A percentile compares a stretch with the other conserved stretches of the same genome.
phyloP scores from a whole-genome alignment of 2,888 invertebrate genomes.

The Eupithecia exiguata region DNA sequence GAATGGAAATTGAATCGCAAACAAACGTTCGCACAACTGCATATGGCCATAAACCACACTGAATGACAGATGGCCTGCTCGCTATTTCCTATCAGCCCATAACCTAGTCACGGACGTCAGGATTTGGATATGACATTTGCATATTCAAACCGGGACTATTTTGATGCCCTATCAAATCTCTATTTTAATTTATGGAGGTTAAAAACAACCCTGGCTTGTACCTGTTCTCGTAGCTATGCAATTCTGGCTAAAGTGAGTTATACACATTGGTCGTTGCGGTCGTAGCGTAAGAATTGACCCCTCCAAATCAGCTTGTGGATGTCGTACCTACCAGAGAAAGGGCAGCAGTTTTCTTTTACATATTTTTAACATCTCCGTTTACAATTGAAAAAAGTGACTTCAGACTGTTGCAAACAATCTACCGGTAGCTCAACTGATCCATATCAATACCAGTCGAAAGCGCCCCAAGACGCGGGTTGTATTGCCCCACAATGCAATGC shows the following conservation, averaged over 20 bases:
- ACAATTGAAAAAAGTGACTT: too few species aligned
- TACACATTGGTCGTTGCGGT: too few species aligned
- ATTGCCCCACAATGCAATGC: too few species aligned
- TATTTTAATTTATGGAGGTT: slow-evolving; percentile 6
- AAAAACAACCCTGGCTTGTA: background rate
- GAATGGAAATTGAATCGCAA: background rate
- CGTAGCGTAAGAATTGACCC: too few species aligned
- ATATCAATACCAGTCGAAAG: too few species aligned
- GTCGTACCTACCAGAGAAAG: too few species aligned
- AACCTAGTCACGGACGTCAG: slow-evolving; percentile 24
- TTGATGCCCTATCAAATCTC: slow-evolving; percentile 1
- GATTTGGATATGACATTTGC: slow-evolving; percentile 33
- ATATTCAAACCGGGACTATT: slow-evolving; percentile 27
- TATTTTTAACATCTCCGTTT: too few species aligned
- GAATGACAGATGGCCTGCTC: slow-evolving; percentile 25
- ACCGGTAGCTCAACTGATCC: too few species aligned
- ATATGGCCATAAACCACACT: slow-evolving; percentile 26
- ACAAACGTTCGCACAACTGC: background rate
- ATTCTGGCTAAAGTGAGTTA: background rate
- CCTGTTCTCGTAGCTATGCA: background rate
- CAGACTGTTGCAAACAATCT: too few species aligned
- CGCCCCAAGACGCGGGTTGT: too few species aligned
- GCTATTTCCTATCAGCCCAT: slow-evolving; percentile 36
- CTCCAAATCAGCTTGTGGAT: too few species aligned
- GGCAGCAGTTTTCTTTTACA: too few species aligned